A percentile compares a stretch with the other conserved stretches of the same genome.
Conservation (phyloP, 2,797 vertebrate genomes). For the Aeoliscus strigatus region DNA sequence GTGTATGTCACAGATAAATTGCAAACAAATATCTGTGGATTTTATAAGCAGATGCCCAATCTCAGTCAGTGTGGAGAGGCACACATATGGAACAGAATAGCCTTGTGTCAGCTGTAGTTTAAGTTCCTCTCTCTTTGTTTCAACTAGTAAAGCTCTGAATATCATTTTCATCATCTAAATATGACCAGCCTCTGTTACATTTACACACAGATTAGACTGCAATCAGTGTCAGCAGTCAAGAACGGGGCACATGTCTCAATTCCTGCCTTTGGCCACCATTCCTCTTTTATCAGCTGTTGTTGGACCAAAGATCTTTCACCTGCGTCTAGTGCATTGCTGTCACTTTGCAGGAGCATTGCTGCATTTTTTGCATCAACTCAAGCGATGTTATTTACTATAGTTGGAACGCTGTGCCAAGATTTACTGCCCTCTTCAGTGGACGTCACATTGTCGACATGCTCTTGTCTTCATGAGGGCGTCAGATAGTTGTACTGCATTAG, state of each 20-base stretch:
- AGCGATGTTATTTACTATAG: not conserved
- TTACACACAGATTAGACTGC: constrained; percentile 3
- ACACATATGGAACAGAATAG: too few species aligned
- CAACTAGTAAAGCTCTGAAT: too few species aligned
- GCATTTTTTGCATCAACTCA: not conserved
- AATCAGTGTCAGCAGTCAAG: constrained; percentile 5
- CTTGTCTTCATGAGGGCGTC: too few species aligned
- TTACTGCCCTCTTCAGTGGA: not conserved
- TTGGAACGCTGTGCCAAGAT: not conserved
- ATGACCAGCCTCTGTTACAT: constrained; percentile 16
- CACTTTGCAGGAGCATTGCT: not conserved
- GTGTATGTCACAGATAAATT: too few species aligned
- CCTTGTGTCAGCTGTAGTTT: not conserved
- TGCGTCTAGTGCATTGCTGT: not conserved
- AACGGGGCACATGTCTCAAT: too few species aligned
- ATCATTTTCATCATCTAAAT: constrained; percentile 4
- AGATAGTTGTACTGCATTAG: too few species aligned
- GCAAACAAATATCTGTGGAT: too few species aligned
- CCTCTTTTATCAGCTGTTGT: not conserved
- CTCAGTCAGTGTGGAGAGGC: too few species aligned
- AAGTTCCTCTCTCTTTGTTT: constrained; percentile 8
- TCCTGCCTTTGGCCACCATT: too few species aligned
- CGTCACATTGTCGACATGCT: not conserved
- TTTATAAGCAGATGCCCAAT: too few species aligned
- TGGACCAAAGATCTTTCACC: not conserved